These are phyloP conservation scores for Trididemnum miniatum DNA, from an alignment of 23 tunicate genomes.

Conservation along the genomic window DNA sequence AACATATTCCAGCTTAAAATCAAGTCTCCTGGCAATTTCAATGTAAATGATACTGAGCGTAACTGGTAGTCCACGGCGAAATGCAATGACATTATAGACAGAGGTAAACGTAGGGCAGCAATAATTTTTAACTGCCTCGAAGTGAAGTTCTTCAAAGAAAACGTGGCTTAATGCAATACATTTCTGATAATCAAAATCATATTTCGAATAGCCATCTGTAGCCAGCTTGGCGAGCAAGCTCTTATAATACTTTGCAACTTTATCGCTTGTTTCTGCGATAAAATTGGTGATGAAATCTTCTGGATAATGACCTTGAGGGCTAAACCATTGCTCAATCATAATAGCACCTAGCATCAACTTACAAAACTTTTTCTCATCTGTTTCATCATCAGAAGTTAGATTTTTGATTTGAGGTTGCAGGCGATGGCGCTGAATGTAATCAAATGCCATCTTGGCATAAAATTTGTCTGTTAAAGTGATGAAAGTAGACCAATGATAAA, in stretches of 20 bases:
- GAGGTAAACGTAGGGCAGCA: conserved; percentile 14
- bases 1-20: conserved; percentile 20
- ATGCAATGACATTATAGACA: conserved; percentile 20
- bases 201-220: background rate
- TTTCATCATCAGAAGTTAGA: background rate
- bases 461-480: conserved; percentile 7
- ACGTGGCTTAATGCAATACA: background rate
- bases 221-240: background rate
- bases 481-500: no score
- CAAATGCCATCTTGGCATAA: conserved; percentile 5
- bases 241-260: background rate
- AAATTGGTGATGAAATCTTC: background rate
- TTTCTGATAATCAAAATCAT: background rate
- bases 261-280: background rate
- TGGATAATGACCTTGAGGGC: background rate
- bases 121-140: conserved; percentile 18
- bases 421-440: background rate
- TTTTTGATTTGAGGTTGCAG: background rate
- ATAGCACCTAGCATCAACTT: conserved; percentile 2
- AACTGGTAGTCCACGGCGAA: conserved; percentile 34
- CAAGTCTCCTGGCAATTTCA: conserved; percentile 33
- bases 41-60: conserved; percentile 19
- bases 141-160: conserved; percentile 15
- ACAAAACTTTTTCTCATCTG: background rate
- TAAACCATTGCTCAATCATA: conserved; percentile 31